Conservation (phyloP, 1,140 invertebrate species). For the Panagrolaimus sp. region DNA sequence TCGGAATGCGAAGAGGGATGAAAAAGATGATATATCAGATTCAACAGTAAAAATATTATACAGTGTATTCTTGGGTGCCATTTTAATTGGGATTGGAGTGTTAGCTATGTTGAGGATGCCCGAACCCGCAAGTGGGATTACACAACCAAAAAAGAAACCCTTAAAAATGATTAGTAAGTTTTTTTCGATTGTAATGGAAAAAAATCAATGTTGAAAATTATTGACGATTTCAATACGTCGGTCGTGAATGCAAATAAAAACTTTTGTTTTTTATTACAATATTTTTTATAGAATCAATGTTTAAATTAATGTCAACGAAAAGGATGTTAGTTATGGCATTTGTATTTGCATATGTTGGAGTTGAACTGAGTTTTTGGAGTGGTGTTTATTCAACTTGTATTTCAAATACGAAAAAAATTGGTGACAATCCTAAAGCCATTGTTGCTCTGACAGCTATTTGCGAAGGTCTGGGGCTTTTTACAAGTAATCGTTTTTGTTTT, state of each 20-base stretch:
- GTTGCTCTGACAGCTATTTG: slow-evolving; percentile 44
- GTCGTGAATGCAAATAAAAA: too few relatives aligned
- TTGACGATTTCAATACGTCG: too few relatives aligned
- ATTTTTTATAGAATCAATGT: not conserved
- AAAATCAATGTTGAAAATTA: too few relatives aligned
- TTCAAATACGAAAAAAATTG: slow-evolving; percentile 32
- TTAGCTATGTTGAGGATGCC: slow-evolving; percentile 17
- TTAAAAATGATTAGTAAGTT: not conserved
- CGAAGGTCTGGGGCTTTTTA: slow-evolving; percentile 39
- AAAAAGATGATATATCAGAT: slow-evolving; percentile 5
- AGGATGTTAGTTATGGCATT: slow-evolving; percentile 39
- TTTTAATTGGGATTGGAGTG: slow-evolving; percentile 16
- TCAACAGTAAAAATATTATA: slow-evolving; percentile 20
- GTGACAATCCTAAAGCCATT: slow-evolving; percentile 38
- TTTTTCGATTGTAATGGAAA: not conserved
- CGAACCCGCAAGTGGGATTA: not conserved
- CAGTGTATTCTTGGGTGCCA: slow-evolving; percentile 15
- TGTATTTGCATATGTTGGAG: slow-evolving; percentile 45
- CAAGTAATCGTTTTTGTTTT: slow-evolving; percentile 27
- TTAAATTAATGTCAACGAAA: not conserved
- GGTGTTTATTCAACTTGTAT: slow-evolving; percentile 49
- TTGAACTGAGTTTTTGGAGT: slow-evolving; percentile 42
- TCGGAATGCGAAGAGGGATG: not conserved
- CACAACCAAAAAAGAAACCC: not conserved
- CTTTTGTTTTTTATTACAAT: not conserved